Percentiles rank a stretch among this genome's conserved stretches.
phyloP scores from a whole-genome alignment of 2,113 vertebrate genomes.

The Sceloporus tristichus region DNA sequence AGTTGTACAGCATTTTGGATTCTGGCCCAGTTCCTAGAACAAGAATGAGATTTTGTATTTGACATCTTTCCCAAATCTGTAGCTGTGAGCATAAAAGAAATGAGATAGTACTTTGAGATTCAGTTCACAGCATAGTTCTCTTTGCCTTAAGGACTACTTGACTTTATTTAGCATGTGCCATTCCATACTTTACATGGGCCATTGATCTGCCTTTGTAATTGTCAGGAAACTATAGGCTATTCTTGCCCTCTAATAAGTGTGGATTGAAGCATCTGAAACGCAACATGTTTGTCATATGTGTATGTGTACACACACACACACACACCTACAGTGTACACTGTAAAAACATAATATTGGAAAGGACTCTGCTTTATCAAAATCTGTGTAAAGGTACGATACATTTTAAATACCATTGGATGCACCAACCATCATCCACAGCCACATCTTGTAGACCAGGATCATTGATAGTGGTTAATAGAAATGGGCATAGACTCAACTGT shows the following conservation, averaged over 20 bases:
- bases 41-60: neutral
- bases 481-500: neutral
- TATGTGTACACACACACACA: too few species aligned
- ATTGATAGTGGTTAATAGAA: neutral
- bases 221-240: neutral
- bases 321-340: neutral
- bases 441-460: neutral
- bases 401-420: neutral
- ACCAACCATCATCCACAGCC: neutral
- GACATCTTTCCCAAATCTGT: slow-evolving; percentile 10
- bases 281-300: neutral
- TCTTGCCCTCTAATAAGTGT: neutral
- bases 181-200: slow-evolving; percentile 21
- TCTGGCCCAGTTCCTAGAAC: neutral
- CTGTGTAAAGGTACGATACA: neutral
- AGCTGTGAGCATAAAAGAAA: slow-evolving; percentile 59
- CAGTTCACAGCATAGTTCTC: slow-evolving; percentile 31
- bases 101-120: slow-evolving; percentile 66
- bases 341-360: neutral
- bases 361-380: neutral
- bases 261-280: neutral
- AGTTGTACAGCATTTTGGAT: neutral
- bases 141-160: slow-evolving; percentile 68
- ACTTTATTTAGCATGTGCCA: neutral
- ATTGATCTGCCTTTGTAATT: neutral